Conservation (phyloP, 2,797 vertebrate species). For the Notoglanidium macrostoma region DNA sequence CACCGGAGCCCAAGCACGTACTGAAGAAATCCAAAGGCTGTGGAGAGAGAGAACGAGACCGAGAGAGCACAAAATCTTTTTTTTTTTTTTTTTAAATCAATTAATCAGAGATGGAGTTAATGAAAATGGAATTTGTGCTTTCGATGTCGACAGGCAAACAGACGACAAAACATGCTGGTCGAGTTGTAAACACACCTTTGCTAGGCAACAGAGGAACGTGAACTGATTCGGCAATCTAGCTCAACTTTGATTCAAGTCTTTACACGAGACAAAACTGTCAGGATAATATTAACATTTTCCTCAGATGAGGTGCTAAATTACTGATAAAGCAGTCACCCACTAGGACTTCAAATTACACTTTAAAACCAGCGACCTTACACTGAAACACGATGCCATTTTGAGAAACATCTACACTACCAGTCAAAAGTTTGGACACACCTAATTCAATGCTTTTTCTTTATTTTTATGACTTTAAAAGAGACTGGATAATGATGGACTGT, state of each 20-base stretch:
- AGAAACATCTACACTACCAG: not conserved
- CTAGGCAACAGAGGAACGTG: not conserved
- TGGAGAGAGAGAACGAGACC: not conserved
- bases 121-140: not conserved
- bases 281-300: not conserved
- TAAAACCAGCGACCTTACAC: not conserved
- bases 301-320: not conserved
- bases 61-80: not conserved
- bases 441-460: too few relatives aligned
- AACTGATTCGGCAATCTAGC: not conserved
- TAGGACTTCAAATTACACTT: not conserved
- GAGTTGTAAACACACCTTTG: not conserved
- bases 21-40: conserved; percentile 68
- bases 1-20: conserved; percentile 66
- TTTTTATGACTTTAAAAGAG: too few relatives aligned
- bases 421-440: too few relatives aligned
- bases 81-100: too few relatives aligned
- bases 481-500: too few relatives aligned
- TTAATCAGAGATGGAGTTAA: too few relatives aligned
- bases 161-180: not conserved
- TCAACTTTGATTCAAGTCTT: not conserved
- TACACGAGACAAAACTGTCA: not conserved
- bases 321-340: not conserved
- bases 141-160: not conserved
- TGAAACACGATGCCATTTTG: not conserved